Base-by-base conservation (phyloP, 2,797 vertebrate genomes). In the Echiichthys vipera region DNA sequence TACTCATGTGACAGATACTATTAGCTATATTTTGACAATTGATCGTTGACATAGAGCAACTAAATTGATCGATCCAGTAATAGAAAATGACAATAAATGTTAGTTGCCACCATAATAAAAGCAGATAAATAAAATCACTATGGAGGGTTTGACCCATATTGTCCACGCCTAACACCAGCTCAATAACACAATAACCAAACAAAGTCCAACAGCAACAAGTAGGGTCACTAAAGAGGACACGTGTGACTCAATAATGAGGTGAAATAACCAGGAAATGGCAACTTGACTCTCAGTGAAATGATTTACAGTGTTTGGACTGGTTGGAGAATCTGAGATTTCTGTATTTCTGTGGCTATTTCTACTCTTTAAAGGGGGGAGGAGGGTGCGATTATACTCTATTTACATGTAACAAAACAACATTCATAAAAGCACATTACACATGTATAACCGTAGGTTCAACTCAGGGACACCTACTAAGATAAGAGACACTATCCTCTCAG, bases 401-500 rank as follows among this genome's bases (percentile, higher is more conserved):
- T 71, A 66, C 78, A 30, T 30, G 7, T 30, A 30, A 30, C 4
- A 30, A 30, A 7, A 30, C 8, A 30, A 30, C 4, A 30, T 30
- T 7, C 5, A 36, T 5, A 36, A 36, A 12, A n/a, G n/a, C n/a
- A 36, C 34, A 36, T 36, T 34, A 34, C 2, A 36, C n/a, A n/a
- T n/a, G n/a, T n/a, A n/a, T n/a, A n/a, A n/a, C n/a, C n/a, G n/a
- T 12, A 45, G 2, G 15, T 14, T 4, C 17, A 11, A 40, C 10
- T 4, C 3, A 27, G 11, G 5, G 20, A 59, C n/a, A 9, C 4
- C 5, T 1, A 14, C 0, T 0, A 4, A 17, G 2, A 6, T 6
- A 34, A n/a, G 1, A 57, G 47, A n/a, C 70, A 62, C n/a, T 42
- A 53, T 62, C 34, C 42, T 37, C 7, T 20, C 13, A 18, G 1